phyloP scores from a whole-genome alignment of 2,888 invertebrate genomes.

The Folsomia candida region DNA sequence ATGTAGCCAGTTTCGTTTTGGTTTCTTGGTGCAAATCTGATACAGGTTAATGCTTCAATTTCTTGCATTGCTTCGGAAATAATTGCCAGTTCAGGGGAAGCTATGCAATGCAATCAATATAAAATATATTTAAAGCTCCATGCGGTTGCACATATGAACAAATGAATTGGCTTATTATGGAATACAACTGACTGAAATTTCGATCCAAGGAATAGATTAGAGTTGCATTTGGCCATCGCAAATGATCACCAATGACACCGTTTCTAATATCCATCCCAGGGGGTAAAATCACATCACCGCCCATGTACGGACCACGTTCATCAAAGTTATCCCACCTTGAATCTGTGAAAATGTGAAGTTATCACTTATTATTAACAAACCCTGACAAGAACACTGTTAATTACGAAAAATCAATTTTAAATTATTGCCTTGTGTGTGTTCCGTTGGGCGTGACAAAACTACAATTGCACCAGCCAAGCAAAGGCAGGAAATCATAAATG shows the following conservation, averaged over 20 bases:
- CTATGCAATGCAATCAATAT: slow-evolving; percentile 8
- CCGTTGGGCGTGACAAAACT: no score
- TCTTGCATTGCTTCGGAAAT: slow-evolving; percentile 31
- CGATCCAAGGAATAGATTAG: slow-evolving; percentile 26
- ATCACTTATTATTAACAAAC: no score
- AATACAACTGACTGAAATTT: slow-evolving; percentile 17
- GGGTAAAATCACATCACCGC: slow-evolving; percentile 37
- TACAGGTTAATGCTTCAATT: slow-evolving; percentile 33
- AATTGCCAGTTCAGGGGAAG: slow-evolving; percentile 11
- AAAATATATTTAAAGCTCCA: neutral
- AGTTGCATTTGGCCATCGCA: slow-evolving; percentile 30
- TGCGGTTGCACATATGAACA: neutral
- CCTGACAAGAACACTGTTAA: no score
- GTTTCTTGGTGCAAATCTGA: slow-evolving; percentile 27
- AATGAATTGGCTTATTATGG: neutral
- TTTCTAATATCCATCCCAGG: slow-evolving; percentile 19
- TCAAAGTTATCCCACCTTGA: slow-evolving; percentile 28
- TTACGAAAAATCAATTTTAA: no score
- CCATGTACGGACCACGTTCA: slow-evolving; percentile 37
- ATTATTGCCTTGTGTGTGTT: no score
- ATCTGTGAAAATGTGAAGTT: neutral
- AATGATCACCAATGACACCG: slow-evolving; percentile 19
- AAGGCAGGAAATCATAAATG: no score
- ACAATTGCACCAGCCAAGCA: no score
- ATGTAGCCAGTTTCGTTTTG: neutral